Evolutionary conservation across 2,888 invertebrate species (phyloP).

Genomic region (Anagyrus pseudococci): DNA sequence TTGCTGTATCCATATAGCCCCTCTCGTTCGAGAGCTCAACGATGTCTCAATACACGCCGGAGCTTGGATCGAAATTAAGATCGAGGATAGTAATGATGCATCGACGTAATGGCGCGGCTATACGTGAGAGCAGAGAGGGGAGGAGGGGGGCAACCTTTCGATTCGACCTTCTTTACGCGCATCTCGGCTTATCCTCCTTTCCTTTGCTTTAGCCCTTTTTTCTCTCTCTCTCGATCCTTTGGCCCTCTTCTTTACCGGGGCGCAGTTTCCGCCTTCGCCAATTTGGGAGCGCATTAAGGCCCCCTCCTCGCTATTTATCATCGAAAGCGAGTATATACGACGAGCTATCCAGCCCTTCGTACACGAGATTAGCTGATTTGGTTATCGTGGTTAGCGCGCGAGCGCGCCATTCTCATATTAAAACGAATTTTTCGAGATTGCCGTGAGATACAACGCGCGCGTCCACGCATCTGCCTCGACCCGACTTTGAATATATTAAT

Average conservation of each 20-base stretch:
- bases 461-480: too few relatives aligned
- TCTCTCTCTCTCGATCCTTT: conserved; percentile 17
- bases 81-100: conserved; percentile 35
- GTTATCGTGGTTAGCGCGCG: too few relatives aligned
- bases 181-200: neutral
- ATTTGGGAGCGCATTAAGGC: conserved; percentile 24
- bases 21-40: conserved; percentile 1
- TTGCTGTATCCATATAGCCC: neutral
- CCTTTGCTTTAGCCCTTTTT: neutral
- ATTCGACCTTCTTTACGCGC: conserved; percentile 19
- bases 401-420: too few relatives aligned
- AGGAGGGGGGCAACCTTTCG: conserved; percentile 21
- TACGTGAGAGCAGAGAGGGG: neutral
- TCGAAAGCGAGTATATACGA: too few relatives aligned
- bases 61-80: conserved; percentile 37
- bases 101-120: conserved; percentile 20
- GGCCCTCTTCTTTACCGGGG: conserved; percentile 29
- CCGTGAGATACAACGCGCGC: neutral
- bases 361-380: conserved; percentile 16
- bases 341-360: neutral
- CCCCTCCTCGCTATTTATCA: conserved; percentile 27
- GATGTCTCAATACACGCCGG: conserved; percentile 29
- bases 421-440: neutral
- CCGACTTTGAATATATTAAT: too few relatives aligned
- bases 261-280: conserved; percentile 34